phyloP scores from a whole-genome alignment of 2,113 vertebrate genomes.

The Cacatua alba region DNA sequence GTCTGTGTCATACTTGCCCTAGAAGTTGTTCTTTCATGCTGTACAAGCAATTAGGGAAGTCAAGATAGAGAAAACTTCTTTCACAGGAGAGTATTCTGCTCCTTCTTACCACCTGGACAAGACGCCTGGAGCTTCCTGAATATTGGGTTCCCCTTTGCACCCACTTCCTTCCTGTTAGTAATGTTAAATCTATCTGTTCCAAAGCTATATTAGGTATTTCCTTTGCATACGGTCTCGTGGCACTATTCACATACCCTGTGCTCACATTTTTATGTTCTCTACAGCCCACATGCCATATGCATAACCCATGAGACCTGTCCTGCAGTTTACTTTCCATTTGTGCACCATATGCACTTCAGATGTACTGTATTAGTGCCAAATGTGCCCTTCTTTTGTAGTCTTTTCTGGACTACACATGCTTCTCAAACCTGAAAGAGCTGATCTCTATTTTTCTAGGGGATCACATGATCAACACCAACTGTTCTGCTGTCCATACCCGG shows the following conservation, averaged over 20 bases:
- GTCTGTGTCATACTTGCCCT: neutral
- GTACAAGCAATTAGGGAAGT: neutral
- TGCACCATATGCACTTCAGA: neutral
- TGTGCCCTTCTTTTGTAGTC: neutral
- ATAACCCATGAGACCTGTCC: neutral
- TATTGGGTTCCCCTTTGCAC: neutral
- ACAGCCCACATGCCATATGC: neutral
- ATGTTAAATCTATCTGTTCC: neutral
- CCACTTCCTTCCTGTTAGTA: neutral
- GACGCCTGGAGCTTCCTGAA: neutral
- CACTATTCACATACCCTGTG: neutral
- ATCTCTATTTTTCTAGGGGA: slow-evolving; percentile 72
- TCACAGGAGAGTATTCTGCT: neutral
- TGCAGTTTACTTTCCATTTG: neutral
- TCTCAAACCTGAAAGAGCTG: neutral
- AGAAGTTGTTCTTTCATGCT: neutral
- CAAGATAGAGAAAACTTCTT: neutral
- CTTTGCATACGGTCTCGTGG: neutral
- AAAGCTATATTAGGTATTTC: neutral
- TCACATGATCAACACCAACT: slow-evolving; percentile 95
- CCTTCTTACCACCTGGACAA: neutral
- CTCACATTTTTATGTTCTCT: neutral
- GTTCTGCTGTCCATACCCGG: slow-evolving; percentile 90
- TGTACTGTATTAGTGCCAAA: neutral
- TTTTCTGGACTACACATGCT: neutral